A percentile compares a stretch with the other conserved stretches of the same genome.
These are phyloP conservation scores for Calvadosia cruxmelitensis DNA, from an alignment of 30 jellyfish, hydroid and myxozoan species.

Conservation along the genomic window DNA sequence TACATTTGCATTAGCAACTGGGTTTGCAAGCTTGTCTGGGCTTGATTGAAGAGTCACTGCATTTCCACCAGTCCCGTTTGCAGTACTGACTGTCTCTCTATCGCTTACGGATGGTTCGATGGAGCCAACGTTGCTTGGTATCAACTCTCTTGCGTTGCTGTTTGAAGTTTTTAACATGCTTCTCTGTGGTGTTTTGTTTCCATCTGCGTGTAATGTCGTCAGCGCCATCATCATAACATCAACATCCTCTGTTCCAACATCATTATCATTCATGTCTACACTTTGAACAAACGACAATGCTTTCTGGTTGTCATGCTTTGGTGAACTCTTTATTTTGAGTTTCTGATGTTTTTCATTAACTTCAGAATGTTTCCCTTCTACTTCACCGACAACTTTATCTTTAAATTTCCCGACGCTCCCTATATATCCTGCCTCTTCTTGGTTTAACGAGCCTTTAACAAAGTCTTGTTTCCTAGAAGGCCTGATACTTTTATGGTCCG, in stretches of 20 bases:
- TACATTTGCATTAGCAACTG: conserved; percentile 7
- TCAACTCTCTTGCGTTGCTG: conserved; percentile 22
- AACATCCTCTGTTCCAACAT: background rate
- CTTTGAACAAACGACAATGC: too few relatives aligned
- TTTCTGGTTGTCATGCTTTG: too few relatives aligned
- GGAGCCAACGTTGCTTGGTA: conserved; percentile 35
- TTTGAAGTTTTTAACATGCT: background rate
- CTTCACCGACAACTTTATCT: background rate
- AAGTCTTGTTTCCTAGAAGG: too few relatives aligned
- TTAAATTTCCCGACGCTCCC: background rate
- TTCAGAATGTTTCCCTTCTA: conserved; percentile 21
- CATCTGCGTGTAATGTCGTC: too few relatives aligned
- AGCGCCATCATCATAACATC: conserved; percentile 8
- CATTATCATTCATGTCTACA: too few relatives aligned
- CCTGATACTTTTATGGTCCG: too few relatives aligned
- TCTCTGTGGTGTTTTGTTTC: background rate
- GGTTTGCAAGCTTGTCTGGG: background rate
- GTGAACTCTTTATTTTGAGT: too few relatives aligned
- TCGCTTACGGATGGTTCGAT: conserved; percentile 38
- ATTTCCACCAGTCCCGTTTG: conserved; percentile 5
- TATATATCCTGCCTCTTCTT: conserved; percentile 2
- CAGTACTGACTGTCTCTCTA: background rate
- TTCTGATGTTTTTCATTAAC: too few relatives aligned
- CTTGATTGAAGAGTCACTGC: conserved; percentile 6
- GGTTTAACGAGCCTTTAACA: conserved; percentile 9